phyloP scores from a whole-genome alignment of 2,113 vertebrate species.

The Marcusenius ussheri region DNA sequence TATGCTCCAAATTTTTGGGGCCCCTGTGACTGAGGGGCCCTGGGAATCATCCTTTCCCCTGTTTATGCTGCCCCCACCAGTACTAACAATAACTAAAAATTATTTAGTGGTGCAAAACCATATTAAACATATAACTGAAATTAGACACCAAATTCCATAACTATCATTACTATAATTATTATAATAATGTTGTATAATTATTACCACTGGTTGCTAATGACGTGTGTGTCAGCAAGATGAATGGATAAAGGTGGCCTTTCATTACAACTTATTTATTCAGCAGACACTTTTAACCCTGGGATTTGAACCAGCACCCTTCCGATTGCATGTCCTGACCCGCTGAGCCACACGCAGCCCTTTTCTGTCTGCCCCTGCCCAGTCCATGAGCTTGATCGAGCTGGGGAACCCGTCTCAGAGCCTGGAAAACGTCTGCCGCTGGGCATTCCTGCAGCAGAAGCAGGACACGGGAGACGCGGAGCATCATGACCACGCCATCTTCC shows the following conservation, averaged over 20 bases:
- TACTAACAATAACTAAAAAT: background rate
- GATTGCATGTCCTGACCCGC: background rate
- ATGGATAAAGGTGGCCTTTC: background rate
- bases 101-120: background rate
- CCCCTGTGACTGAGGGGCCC: background rate
- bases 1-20: background rate
- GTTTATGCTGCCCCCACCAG: background rate
- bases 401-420: conserved; percentile 92
- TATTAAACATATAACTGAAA: background rate
- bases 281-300: background rate
- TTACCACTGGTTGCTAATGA: background rate
- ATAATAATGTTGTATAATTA: background rate
- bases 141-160: background rate
- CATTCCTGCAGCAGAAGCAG: conserved; percentile 87
- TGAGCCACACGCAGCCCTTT: background rate
- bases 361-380: conserved; percentile 53
- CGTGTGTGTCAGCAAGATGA: background rate
- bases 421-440: conserved; percentile 96
- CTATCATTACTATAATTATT: background rate
- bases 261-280: background rate
- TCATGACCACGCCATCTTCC: conserved; percentile 93
- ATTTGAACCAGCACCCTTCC: background rate
- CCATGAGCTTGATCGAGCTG: conserved; percentile 85
- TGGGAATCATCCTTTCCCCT: background rate
- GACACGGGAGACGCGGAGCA: conserved; percentile 80